Evolutionary conservation across 2,113 vertebrate genomes (phyloP), one percentile per base, ranked within the genome.

Genomic region (Petrocephalus zakoni): DNA sequence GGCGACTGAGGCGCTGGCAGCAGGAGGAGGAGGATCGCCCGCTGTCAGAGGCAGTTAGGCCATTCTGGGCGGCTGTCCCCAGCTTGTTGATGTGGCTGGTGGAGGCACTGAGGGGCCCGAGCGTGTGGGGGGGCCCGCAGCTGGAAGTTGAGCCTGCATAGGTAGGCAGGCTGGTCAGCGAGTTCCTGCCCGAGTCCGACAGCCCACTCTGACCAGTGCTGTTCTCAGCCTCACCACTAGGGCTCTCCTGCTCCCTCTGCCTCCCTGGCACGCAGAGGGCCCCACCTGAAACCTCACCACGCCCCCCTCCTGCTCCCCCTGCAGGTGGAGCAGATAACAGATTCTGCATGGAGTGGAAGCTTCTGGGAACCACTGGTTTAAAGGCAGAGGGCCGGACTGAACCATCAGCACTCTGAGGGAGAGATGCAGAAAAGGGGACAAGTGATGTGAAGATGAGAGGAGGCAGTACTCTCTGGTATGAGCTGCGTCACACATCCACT

Each of bases 291-390:
- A 46, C 55, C 17, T 88, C 81, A 10, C 91, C 87, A 13, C 82
- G 89, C 11, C 88, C 90, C 9, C 90, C 56, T 11, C 89, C 68
- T 19, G 17, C 87, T 19, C 86, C 90, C 17, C 86, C 90, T 25
- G 61, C 85, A 56, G 90, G 91, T 15, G 92, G 90, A 51, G 92
- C 90, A 64, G 91, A 93, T 78, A 93, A 89, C 84, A 93, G 89
- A 91, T 97, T 97, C 95, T 97, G 97, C 97, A 97, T 97, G 94
- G 97, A 97, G 93, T 97, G 97, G 92, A 97, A 97, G 92, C 97
- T 97, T 94, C 97, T 97, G 94, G 97, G 97, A 92, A 97, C 97
- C 91, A 97, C 97, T 2, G 97, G 97, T 92, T 97, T 97, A 95
- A 97, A 97, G 93, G 97, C 97, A 58, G 97, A 97, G 55, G 97